phyloP scores from a whole-genome alignment of 2,888 invertebrate species.

The Poecilus cupreus region DNA sequence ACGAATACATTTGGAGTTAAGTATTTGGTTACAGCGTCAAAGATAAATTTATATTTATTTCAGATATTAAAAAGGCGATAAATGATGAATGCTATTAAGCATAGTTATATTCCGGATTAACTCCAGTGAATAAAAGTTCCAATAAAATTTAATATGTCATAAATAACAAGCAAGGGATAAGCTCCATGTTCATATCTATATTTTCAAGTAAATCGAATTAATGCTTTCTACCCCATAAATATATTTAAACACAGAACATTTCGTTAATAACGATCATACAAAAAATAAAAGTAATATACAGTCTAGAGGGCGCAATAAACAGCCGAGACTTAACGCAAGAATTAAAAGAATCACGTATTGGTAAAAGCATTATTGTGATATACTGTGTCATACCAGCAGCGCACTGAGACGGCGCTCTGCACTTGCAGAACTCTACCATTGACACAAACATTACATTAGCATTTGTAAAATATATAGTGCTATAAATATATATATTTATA shows the following conservation, averaged over 20 bases:
- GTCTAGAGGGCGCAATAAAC: constrained; percentile 36
- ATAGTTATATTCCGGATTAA: constrained; percentile 29
- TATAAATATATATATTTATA: no score
- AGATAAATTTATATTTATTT: no score
- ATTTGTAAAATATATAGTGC: no score
- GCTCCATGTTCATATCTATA: constrained; percentile 33
- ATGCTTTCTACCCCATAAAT: constrained; percentile 35
- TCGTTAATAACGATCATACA: constrained; percentile 12
- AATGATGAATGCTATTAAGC: not conserved
- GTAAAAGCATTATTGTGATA: constrained; percentile 46
- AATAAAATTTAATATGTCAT: constrained; percentile 23
- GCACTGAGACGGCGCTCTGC: no score
- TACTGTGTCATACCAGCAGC: no score
- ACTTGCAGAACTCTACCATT: no score
- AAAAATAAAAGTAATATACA: constrained; percentile 37
- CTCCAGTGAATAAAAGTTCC: constrained; percentile 34
- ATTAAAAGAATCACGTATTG: constrained; percentile 57
- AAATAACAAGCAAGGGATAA: constrained; percentile 28
- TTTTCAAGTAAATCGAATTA: constrained; percentile 45
- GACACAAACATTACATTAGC: no score
- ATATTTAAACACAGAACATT: constrained; percentile 34
- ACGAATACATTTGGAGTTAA: no score
- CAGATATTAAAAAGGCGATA: not conserved
- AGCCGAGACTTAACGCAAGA: constrained; percentile 52
- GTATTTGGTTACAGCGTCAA: no score